These are phyloP conservation scores for Mercenaria mercenaria DNA, from an alignment of 1,140 invertebrate genomes.

Conservation along the genomic window DNA sequence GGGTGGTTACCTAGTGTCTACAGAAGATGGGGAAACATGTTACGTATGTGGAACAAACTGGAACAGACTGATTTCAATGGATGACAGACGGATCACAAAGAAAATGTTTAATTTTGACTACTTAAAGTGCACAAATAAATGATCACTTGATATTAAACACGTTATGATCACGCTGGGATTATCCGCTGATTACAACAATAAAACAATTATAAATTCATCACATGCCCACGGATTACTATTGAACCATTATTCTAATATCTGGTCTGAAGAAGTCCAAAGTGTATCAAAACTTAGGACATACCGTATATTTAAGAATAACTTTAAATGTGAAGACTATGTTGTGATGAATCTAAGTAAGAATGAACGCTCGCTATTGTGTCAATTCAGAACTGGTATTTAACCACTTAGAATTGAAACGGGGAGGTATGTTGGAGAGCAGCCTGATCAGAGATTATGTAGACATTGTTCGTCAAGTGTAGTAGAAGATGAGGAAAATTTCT, in stretches of 20 bases:
- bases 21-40: no score
- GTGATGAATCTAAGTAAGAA: neutral
- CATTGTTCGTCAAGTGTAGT: no score
- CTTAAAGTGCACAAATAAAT: no score
- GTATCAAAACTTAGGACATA: neutral
- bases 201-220: neutral
- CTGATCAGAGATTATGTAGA: neutral
- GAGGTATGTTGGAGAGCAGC: neutral
- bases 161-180: neutral
- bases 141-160: conserved; percentile 38
- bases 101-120: no score
- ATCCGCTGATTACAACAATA: neutral
- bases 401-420: conserved; percentile 12
- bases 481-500: no score
- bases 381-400: neutral
- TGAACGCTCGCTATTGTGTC: neutral
- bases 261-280: no score
- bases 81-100: no score
- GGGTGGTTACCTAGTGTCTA: no score
- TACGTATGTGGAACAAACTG: no score
- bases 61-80: no score
- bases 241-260: neutral
- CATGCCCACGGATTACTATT: neutral
- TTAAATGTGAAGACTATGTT: neutral
- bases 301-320: neutral